These are phyloP conservation scores for Scaptomyza graminum DNA, from an alignment of 1,140 invertebrate species.

Conservation along the genomic window DNA sequence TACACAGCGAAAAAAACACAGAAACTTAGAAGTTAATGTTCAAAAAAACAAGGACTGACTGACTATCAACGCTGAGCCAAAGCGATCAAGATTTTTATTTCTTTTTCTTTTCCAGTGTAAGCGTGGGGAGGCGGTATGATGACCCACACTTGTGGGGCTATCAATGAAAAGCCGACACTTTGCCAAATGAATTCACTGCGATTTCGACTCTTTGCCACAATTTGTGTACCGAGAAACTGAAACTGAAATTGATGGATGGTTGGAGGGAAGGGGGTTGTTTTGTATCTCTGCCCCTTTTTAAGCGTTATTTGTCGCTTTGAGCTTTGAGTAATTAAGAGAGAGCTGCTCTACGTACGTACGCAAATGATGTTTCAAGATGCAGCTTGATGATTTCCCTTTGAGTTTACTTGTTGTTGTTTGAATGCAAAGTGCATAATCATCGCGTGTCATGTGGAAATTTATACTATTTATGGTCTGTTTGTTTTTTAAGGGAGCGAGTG, in stretches of 20 bases:
- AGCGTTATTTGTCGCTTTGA: constrained; percentile 58
- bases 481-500: constrained; percentile 55
- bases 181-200: constrained; percentile 73
- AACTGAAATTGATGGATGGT: background rate
- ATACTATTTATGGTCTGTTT: constrained; percentile 83
- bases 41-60: too few species aligned
- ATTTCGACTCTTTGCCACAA: constrained; percentile 47
- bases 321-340: constrained; percentile 78
- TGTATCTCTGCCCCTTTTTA: constrained; percentile 20
- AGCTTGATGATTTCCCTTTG: constrained; percentile 25
- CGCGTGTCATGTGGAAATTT: constrained; percentile 82
- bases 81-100: too few species aligned
- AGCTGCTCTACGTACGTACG: constrained; percentile 21
- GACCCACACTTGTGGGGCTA: constrained; percentile 52
- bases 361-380: constrained; percentile 57
- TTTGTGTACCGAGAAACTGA: constrained; percentile 8
- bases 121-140: background rate
- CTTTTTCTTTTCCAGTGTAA: background rate
- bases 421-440: constrained; percentile 77
- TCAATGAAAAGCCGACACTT: constrained; percentile 69
- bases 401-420: constrained; percentile 53
- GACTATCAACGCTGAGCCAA: too few species aligned
- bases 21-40: too few species aligned
- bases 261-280: constrained; percentile 3
- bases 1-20: background rate